Evolutionary conservation across 2,113 vertebrate genomes (phyloP).

Genomic region (Silurus glanis): DNA sequence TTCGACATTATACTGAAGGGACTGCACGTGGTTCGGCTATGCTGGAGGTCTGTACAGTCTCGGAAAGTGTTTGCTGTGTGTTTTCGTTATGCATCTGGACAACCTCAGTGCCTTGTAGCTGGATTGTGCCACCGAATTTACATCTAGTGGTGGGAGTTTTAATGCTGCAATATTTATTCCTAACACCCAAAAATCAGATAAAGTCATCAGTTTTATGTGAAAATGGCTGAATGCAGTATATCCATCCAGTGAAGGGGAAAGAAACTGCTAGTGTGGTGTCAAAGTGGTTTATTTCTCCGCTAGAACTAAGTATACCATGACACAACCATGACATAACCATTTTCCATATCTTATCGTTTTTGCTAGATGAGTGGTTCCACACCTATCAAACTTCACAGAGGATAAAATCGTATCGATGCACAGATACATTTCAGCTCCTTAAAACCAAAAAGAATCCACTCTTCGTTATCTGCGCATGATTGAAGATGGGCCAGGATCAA

Average conservation of each 20-base stretch:
- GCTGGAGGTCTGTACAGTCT: slow-evolving; percentile 49
- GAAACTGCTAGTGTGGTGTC: not conserved
- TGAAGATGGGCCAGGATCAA: slow-evolving; percentile 17
- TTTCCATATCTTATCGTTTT: not conserved
- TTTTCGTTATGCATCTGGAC: slow-evolving; percentile 40
- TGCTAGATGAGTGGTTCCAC: not conserved
- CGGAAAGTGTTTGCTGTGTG: slow-evolving; percentile 7
- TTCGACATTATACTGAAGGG: slow-evolving; percentile 15
- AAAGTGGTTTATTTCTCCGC: not conserved
- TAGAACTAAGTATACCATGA: not conserved
- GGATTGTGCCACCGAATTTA: not conserved
- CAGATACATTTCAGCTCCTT: not conserved
- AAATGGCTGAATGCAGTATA: not conserved
- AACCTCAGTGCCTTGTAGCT: slow-evolving; percentile 25
- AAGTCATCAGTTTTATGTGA: not conserved
- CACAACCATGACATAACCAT: too few species aligned
- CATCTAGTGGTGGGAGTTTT: not conserved
- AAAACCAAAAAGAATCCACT: not conserved
- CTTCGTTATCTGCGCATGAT: not conserved
- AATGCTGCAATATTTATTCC: not conserved
- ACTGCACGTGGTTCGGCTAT: slow-evolving; percentile 4
- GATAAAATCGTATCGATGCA: not conserved
- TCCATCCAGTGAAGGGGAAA: not conserved
- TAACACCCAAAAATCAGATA: not conserved
- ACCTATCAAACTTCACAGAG: not conserved